Percentiles rank a stretch among this genome's conserved stretches.
phyloP scores from a whole-genome alignment of 2,797 vertebrate genomes.

The Hydrophis major region DNA sequence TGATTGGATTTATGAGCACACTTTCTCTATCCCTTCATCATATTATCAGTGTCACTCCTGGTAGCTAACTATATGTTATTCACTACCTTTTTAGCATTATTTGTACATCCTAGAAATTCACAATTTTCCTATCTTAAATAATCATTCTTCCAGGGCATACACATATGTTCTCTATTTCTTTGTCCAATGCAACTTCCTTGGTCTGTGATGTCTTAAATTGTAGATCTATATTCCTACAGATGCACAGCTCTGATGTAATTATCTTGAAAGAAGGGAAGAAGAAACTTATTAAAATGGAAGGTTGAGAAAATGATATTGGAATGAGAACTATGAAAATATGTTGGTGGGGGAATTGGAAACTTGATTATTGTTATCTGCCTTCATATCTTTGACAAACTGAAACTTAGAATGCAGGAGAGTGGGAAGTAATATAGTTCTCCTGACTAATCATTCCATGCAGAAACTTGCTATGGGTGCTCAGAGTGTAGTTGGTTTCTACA shows the following conservation, averaged over 20 bases:
- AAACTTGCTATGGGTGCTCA: slow-evolving; percentile 1
- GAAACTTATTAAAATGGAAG: background rate
- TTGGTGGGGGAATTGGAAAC: background rate
- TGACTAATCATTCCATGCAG: slow-evolving; percentile 10
- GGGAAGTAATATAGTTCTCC: slow-evolving; percentile 14
- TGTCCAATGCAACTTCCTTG: background rate
- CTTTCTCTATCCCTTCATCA: background rate
- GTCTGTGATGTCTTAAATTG: background rate
- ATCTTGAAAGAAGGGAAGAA: background rate
- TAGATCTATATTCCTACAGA: background rate
- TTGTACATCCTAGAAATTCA: background rate
- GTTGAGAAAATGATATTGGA: background rate
- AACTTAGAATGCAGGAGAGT: slow-evolving; percentile 33
- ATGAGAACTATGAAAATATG: background rate
- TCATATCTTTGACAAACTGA: slow-evolving; percentile 5
- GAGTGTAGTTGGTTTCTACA: background rate
- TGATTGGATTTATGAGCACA: background rate
- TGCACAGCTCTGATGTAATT: background rate
- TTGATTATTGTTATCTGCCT: background rate
- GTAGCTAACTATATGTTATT: background rate
- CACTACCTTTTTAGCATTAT: background rate
- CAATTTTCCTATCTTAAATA: background rate
- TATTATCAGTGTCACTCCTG: background rate
- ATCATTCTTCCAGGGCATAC: background rate
- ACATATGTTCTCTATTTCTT: background rate